Evolutionary conservation across 2,797 vertebrate species (phyloP).

Genomic region (Tapirus indicus): DNA sequence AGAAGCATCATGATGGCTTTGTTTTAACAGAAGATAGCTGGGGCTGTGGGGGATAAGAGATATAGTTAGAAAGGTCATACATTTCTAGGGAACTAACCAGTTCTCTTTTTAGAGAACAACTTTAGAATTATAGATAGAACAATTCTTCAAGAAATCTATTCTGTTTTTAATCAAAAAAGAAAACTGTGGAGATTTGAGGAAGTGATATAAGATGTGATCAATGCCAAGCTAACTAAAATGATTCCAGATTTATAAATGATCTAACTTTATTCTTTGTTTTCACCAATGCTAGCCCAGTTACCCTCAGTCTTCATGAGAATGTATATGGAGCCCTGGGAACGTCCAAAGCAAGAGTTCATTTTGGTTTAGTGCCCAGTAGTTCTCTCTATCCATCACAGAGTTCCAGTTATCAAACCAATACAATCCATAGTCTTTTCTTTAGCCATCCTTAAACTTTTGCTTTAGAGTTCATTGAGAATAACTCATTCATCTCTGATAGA

Average conservation of each 20-base stretch:
- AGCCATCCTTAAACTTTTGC: background rate
- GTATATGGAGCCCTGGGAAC: background rate
- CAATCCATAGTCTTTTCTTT: background rate
- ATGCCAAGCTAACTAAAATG: constrained; percentile 33
- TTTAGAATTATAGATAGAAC: background rate
- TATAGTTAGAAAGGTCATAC: background rate
- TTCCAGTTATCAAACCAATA: background rate
- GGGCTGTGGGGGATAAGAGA: background rate
- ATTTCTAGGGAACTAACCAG: background rate
- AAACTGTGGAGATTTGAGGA: background rate
- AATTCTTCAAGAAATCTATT: background rate
- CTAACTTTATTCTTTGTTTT: constrained; percentile 2
- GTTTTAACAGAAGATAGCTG: background rate
- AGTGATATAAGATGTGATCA: constrained; percentile 42
- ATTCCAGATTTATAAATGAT: constrained; percentile 14
- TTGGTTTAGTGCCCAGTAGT: background rate
- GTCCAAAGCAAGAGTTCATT: background rate
- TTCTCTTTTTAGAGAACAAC: constrained; percentile 30
- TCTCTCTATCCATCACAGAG: background rate
- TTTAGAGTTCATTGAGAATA: background rate
- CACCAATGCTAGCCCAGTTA: background rate
- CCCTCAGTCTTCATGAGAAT: background rate
- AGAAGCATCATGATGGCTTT: background rate
- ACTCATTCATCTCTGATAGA: background rate
- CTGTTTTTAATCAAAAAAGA: constrained; percentile 60